A percentile compares a stretch with the other conserved stretches of the same genome.
These are phyloP conservation scores for Novumbra hubbsi DNA, from an alignment of 2,797 vertebrate genomes.

Conservation along the genomic window DNA sequence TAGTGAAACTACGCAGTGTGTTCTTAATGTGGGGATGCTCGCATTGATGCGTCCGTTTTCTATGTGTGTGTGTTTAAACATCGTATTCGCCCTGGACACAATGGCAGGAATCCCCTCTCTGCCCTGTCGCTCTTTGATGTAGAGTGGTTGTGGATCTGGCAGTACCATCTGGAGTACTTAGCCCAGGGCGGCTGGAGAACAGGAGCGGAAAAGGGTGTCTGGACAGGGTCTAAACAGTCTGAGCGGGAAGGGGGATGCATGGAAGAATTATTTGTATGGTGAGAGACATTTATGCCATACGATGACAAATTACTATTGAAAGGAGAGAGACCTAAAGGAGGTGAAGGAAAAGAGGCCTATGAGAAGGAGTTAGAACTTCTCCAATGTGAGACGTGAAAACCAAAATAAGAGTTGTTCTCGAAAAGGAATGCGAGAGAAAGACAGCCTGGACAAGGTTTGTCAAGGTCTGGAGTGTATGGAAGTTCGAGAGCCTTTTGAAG, in stretches of 20 bases:
- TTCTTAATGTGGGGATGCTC: not conserved
- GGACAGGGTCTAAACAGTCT: constrained; percentile 28
- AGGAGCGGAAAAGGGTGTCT: constrained; percentile 20
- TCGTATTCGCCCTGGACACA: constrained; percentile 26
- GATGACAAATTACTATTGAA: not conserved
- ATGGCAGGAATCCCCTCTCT: constrained; percentile 28
- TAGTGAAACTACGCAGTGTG: not conserved
- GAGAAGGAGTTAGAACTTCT: constrained; percentile 27
- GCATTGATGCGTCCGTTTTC: no score
- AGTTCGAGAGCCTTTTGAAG: not conserved
- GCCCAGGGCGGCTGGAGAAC: not conserved
- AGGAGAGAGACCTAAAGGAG: constrained; percentile 7
- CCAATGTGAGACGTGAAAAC: constrained; percentile 27
- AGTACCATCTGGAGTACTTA: constrained; percentile 54
- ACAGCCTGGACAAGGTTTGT: not conserved
- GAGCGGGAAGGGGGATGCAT: not conserved
- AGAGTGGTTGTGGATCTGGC: constrained; percentile 50
- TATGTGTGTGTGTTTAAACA: constrained; percentile 21
- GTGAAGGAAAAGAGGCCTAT: not conserved
- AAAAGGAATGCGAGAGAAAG: not conserved
- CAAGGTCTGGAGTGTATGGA: not conserved
- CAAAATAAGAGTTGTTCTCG: constrained; percentile 25
- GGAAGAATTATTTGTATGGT: not conserved
- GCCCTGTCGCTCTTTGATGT: constrained; percentile 53
- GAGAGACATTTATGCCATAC: not conserved